phyloP scores from a whole-genome alignment of 2,888 invertebrate genomes.

The Eretmocerus hayati region DNA sequence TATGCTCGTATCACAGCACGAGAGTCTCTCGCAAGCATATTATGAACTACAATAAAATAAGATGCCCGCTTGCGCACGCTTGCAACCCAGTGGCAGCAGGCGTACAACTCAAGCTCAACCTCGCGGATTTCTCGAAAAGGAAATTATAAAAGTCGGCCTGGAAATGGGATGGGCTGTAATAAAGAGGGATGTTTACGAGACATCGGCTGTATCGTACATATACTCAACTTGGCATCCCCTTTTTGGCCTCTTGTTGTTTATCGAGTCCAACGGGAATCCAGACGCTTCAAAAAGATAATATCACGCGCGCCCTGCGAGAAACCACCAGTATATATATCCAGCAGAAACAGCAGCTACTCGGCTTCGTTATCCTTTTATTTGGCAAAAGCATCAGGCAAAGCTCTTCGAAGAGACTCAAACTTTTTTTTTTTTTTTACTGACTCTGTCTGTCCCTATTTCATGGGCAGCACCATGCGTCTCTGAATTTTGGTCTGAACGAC shows the following conservation, averaged over 20 bases:
- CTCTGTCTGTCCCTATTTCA: no score
- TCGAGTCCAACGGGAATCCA: slow-evolving; percentile 36
- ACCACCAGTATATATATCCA: no score
- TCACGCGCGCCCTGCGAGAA: slow-evolving; percentile 16
- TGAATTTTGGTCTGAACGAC: no score
- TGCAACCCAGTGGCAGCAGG: not conserved
- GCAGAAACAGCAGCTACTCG: no score
- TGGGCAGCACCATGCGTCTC: no score
- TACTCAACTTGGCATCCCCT: slow-evolving; percentile 35
- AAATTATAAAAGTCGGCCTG: slow-evolving; percentile 41
- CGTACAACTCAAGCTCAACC: not conserved
- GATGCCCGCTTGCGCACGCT: no score
- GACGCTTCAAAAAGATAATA: slow-evolving; percentile 31
- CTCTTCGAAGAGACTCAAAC: no score
- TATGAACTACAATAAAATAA: no score
- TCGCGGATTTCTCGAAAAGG: slow-evolving; percentile 36
- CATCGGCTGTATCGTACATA: slow-evolving; percentile 31
- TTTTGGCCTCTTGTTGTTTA: slow-evolving; percentile 37
- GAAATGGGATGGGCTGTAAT: slow-evolving; percentile 42
- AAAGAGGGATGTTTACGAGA: slow-evolving; percentile 46
- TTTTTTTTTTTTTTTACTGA: not conserved
- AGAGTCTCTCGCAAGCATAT: no score
- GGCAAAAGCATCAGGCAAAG: not conserved
- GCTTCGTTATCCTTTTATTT: not conserved
- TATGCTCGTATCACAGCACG: no score